Evolutionary conservation across 2,797 vertebrate species (phyloP).

Genomic region (Pseudomugil gertrudae): DNA sequence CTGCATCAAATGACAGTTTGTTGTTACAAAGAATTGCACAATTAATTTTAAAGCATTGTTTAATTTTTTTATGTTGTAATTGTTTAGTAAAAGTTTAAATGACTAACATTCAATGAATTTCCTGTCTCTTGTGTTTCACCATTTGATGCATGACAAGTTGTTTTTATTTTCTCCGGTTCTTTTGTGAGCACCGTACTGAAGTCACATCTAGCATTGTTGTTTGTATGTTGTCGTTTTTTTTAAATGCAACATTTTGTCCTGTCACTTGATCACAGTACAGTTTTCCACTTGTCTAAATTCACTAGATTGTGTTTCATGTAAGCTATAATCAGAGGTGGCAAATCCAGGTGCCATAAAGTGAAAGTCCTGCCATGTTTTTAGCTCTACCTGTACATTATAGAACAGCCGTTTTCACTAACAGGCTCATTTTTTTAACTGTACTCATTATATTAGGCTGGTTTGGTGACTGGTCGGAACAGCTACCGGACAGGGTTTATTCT

Average conservation of each 20-base stretch:
- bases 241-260: constrained; percentile 1
- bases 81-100: background rate
- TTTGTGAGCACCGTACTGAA: constrained; percentile 25
- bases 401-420: no score
- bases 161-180: background rate
- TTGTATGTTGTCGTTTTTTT: constrained; percentile 16
- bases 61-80: background rate
- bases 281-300: background rate
- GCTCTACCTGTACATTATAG: no score
- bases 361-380: no score
- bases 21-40: background rate
- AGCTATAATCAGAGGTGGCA: no score
- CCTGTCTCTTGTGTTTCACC: constrained; percentile 37
- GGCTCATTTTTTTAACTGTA: no score
- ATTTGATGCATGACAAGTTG: constrained; percentile 48
- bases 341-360: no score
- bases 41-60: background rate
- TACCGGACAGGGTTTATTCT: no score
- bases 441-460: no score
- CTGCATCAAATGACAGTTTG: background rate
- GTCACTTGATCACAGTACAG: background rate
- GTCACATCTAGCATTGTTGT: background rate
- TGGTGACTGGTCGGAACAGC: no score
- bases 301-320: background rate
- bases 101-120: constrained; percentile 9